A percentile compares a stretch with the other conserved stretches of the same genome.
Conservation (phyloP, 2,113 vertebrate genomes). For the Globicephala melas region DNA sequence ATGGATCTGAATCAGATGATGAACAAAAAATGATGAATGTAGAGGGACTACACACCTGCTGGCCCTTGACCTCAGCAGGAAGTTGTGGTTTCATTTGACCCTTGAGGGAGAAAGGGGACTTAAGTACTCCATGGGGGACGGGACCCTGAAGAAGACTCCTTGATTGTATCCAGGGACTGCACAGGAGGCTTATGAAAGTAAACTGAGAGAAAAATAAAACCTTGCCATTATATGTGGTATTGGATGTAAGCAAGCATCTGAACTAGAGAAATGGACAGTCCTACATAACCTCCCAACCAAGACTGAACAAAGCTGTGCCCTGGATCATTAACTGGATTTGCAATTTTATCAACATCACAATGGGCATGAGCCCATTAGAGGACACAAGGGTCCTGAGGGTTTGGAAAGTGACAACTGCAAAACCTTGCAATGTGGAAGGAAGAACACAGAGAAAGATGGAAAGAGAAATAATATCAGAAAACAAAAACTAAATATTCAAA, state of each 20-base stretch:
- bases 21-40: neutral
- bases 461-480: neutral
- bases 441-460: neutral
- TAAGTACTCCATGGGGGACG: neutral
- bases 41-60: neutral
- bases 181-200: neutral
- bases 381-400: neutral
- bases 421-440: neutral
- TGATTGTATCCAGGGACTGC: neutral
- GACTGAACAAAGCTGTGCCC: neutral
- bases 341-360: neutral
- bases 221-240: accelerated
- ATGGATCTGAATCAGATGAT: neutral
- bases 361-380: neutral
- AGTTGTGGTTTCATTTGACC: neutral
- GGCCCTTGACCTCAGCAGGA: neutral
- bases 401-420: neutral
- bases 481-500: neutral
- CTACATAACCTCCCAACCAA: neutral
- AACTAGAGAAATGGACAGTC: neutral
- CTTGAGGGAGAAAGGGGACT: neutral
- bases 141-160: neutral
- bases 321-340: neutral
- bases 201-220: neutral
- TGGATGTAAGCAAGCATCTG: neutral